phyloP scores from a whole-genome alignment of 2,113 vertebrate genomes.

The Ovibos moschatus region DNA sequence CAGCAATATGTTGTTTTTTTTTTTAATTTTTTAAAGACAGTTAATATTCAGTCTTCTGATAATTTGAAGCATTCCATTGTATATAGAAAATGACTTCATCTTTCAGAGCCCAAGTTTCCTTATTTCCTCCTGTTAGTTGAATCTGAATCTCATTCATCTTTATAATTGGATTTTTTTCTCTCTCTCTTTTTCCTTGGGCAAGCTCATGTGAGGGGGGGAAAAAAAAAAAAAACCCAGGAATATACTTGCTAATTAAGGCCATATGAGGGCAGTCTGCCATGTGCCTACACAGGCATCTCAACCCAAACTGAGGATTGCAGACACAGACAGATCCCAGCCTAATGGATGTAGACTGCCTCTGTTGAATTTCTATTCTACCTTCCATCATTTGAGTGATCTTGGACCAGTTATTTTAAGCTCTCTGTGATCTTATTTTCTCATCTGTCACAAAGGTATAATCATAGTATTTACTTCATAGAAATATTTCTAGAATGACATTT shows the following conservation, averaged over 20 bases:
- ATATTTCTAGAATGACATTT: background rate
- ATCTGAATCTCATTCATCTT: constrained; percentile 13
- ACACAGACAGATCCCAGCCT: background rate
- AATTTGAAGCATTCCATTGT: background rate
- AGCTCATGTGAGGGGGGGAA: background rate
- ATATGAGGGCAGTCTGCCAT: background rate
- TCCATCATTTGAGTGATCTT: background rate
- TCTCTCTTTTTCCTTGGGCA: background rate
- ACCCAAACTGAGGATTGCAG: background rate
- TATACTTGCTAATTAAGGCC: background rate
- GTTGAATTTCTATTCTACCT: too few relatives aligned
- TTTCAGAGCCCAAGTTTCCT: background rate
- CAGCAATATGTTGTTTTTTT: background rate
- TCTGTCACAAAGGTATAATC: background rate
- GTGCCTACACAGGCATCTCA: background rate
- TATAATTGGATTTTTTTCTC: background rate
- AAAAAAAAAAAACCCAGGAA: background rate
- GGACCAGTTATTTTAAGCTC: background rate
- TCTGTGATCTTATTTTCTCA: background rate
- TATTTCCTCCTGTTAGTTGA: background rate
- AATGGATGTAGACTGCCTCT: background rate
- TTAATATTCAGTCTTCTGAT: background rate
- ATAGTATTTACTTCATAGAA: background rate
- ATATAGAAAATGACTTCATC: background rate
- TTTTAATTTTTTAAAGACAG: background rate